phyloP scores from a whole-genome alignment of 2,113 vertebrate species.

The Orthonyx spaldingii region DNA sequence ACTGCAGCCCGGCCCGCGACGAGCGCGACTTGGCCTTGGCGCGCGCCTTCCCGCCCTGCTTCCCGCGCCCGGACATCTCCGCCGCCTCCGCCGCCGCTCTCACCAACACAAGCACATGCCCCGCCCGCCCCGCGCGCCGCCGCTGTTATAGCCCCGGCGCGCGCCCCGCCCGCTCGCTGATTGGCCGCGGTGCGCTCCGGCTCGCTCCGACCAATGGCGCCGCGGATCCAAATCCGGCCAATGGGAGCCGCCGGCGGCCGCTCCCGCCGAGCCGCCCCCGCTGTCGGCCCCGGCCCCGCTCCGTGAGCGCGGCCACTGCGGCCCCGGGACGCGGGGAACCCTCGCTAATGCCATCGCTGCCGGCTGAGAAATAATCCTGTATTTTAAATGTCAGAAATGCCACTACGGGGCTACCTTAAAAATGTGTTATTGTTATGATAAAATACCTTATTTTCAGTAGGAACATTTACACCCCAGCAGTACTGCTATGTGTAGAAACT shows the following conservation, averaged over 20 bases:
- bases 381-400: background rate
- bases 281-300: background rate
- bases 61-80: conserved; percentile 70
- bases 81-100: background rate
- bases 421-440: too few relatives aligned
- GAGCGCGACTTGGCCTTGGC: conserved; percentile 74
- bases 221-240: conserved; percentile 42
- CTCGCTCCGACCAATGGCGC: background rate
- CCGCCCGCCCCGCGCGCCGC: accelerated
- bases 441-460: background rate
- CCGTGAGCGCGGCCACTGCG: accelerated
- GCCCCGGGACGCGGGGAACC: accelerated
- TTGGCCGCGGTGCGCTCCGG: accelerated
- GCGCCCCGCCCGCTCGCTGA: background rate
- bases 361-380: accelerated
- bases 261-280: background rate
- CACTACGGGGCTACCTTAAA: background rate
- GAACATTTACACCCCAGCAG: background rate
- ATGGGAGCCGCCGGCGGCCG: background rate
- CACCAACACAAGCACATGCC: accelerated
- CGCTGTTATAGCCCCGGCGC: background rate
- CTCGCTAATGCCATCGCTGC: accelerated
- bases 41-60: conserved; percentile 30
- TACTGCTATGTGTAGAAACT: accelerated
- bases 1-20: conserved; percentile 70